Evolutionary conservation across 2,888 invertebrate species (phyloP), one percentile per base, ranked within the genome.

Genomic region (Camptogramma bilineatum): DNA sequence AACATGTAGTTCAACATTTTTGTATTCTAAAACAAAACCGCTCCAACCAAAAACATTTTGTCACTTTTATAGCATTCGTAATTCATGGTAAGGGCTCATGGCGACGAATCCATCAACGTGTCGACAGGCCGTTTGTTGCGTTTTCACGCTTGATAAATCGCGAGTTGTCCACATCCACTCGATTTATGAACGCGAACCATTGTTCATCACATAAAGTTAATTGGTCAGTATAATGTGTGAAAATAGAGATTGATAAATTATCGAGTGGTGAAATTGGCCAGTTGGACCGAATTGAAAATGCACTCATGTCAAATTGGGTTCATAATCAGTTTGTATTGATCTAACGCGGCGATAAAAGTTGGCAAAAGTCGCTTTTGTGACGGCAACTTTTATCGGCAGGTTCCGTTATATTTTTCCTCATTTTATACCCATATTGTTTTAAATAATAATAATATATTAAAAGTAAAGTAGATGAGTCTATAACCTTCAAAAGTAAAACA

Each of bases 61-160:
- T 83, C 81, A 80, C 78, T 79, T 83, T 83, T 82, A 82, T 81
- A 78, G 81, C 84, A 75, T 69, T 77, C 77, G 80, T 82, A 77
- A 80, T 80, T 82, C 84, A 83, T 87, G 82, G 90, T 87, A 85
- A 85, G 87, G 87, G 86, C 83, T 79, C 77, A 77, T 85, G 91
- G 91, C 91, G 91, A 90, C 92, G 85, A 83, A 92, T 92, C 89
- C 89, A 90, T 92, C 92, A 91, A 86, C 80, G 79, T 76, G 89
- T 87, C 88, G 91, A 91, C 92, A 87, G 90, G 86, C 86, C 89
- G 90, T 91, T 91, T 87, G 91, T 91, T 90, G 90, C 86, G 90
- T 88, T 89, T 90, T 88, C 87, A 87, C 88, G 89, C 86, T 88
- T 90, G 90, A 91, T 88, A 87, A 87, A 91, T 90, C 87, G 86